Evolutionary conservation across 2,113 vertebrate species (phyloP).

Genomic region (Tragelaphus buxtoni): DNA sequence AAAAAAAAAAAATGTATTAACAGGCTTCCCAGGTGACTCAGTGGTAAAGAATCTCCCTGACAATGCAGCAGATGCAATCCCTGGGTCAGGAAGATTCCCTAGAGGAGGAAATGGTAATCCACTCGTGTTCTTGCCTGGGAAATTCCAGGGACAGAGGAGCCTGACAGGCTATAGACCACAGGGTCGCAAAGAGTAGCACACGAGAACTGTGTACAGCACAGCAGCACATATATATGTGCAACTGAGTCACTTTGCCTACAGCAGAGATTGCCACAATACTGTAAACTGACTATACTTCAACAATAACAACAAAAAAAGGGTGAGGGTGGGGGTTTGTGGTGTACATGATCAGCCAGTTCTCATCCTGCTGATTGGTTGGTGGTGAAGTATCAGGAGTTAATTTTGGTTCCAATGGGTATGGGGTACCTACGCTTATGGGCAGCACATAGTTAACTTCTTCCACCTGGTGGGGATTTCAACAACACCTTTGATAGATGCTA

Average conservation of each 20-base stretch:
- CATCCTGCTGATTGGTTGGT: neutral
- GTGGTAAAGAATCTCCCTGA: neutral
- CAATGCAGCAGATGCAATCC: neutral
- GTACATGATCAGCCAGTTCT: neutral
- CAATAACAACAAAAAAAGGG: neutral
- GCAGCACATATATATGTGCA: neutral
- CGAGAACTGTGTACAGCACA: accelerated
- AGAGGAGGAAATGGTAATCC: neutral
- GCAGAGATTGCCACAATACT: neutral
- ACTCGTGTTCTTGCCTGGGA: neutral
- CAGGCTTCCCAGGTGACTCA: neutral
- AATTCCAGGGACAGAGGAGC: neutral
- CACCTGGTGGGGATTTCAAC: neutral
- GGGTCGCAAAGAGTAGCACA: neutral
- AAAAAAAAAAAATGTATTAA: neutral
- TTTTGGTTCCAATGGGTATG: neutral
- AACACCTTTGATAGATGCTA: neutral
- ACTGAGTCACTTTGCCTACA: neutral
- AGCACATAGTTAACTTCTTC: neutral
- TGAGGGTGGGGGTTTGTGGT: neutral
- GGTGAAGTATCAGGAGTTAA: neutral
- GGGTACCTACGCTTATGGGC: neutral
- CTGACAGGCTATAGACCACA: neutral
- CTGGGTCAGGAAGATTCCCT: neutral
- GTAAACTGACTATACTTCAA: neutral